Conservation (phyloP, 2,113 vertebrate species). For the Nestor notabilis region DNA sequence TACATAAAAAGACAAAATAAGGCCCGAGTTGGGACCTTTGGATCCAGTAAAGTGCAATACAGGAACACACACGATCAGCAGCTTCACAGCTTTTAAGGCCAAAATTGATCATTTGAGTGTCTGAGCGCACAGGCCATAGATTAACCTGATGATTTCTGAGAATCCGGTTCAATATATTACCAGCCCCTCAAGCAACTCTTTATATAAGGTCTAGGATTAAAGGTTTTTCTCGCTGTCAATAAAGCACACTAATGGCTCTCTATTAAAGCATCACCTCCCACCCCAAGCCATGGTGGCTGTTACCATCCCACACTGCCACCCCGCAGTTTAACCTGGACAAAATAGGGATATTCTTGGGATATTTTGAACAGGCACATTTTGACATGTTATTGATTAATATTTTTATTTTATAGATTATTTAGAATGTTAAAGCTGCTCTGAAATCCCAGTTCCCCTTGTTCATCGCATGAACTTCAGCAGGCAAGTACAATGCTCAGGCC, state of each 20-base stretch:
- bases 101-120: background rate
- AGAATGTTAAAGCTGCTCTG: background rate
- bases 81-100: background rate
- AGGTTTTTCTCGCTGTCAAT: background rate
- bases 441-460: background rate
- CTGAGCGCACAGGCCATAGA: background rate
- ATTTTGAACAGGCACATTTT: too few relatives aligned
- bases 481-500: background rate
- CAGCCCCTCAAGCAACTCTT: background rate
- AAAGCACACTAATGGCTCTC: background rate
- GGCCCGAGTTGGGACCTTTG: background rate
- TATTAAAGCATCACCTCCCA: background rate
- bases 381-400: accelerated
- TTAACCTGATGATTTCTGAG: background rate
- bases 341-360: background rate
- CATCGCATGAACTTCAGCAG: background rate
- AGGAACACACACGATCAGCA: background rate
- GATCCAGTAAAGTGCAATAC: background rate
- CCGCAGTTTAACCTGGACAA: background rate
- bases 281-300: background rate
- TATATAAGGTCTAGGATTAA: background rate
- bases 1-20: background rate
- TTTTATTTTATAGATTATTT: background rate
- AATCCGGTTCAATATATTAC: background rate
- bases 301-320: background rate